Evolutionary conservation across 2,888 invertebrate genomes (phyloP), one percentile per base, ranked within the genome.

Genomic region (Trachelus stipa): DNA sequence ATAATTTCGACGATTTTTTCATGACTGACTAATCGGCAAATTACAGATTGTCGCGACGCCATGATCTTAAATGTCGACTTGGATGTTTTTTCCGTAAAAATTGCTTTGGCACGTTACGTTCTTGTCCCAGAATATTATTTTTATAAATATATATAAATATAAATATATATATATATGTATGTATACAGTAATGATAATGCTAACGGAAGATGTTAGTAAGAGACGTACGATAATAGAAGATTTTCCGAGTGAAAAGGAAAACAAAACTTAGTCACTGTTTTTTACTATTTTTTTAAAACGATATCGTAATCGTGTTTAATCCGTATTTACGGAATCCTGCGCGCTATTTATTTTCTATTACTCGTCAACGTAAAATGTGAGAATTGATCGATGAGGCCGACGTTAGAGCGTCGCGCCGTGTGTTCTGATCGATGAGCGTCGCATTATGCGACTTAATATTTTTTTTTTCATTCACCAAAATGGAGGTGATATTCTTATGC

Each of bases 251-350:
- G 88, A 85, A 83, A 83, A 86, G 87, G 84, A 88, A 88, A 87
- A 86, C 87, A 86, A 87, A 88, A 90, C 88, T 90, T 90, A 90
- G 90, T 91, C 90, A 91, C 88, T 90, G 89, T 90, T 90, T 90
- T 89, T 89, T 89, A 90, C 89, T 89, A 89, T 89, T 88, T 90
- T 90, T 87, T 84, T 79, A 37, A 80, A 79, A 75, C 12, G 85
- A 81, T 87, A 85, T 87, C 84, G 83, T 87, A 86, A 86, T 85
- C 86, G 87, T 86, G 87, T 88, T 56, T 86, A 88, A 87, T 83
- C 82, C 84, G 83, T 87, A 87, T 86, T 83, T 85, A 86, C 85
- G 83, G 86, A 83, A 86, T 85, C 83, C 84, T 86, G 85, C 87
- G 86, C 85, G 86, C 86, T 90, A 90, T 90, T 90, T 90, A 90